phyloP scores from a whole-genome alignment of 2,797 vertebrate species.

The Galago senegalensis region DNA sequence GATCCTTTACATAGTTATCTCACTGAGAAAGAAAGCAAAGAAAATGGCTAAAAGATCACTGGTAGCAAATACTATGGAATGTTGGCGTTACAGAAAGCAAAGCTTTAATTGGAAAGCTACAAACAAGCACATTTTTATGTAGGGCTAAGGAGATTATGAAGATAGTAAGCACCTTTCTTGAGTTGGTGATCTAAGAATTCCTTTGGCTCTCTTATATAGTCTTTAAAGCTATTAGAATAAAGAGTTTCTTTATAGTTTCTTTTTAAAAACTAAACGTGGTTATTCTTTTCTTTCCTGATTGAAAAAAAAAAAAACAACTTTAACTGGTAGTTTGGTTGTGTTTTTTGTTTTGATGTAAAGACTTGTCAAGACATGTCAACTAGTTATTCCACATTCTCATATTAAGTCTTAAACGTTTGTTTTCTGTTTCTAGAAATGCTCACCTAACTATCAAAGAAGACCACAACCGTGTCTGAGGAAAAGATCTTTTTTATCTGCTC shows the following conservation, averaged over 20 bases:
- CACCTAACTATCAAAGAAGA: slow-evolving; percentile 71
- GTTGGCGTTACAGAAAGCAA: neutral
- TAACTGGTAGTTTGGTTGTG: slow-evolving; percentile 18
- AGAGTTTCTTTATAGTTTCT: neutral
- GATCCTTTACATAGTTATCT: neutral
- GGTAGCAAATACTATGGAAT: neutral
- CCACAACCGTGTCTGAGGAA: slow-evolving; percentile 47
- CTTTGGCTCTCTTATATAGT: neutral
- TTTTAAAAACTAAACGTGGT: slow-evolving; percentile 7
- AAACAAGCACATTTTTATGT: neutral
- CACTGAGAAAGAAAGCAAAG: neutral
- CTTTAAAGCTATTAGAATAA: neutral
- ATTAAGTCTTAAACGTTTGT: slow-evolving; percentile 72
- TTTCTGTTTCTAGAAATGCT: slow-evolving; percentile 74
- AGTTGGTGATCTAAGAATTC: neutral
- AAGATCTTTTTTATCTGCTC: slow-evolving; percentile 69
- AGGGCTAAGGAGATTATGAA: neutral
- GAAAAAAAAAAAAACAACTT: slow-evolving; percentile 60
- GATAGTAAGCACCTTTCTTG: neutral
- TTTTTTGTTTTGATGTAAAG: slow-evolving; percentile 75
- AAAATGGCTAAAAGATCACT: neutral
- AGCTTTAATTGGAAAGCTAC: neutral
- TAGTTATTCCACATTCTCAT: slow-evolving; percentile 48
- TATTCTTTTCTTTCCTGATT: slow-evolving; percentile 52
- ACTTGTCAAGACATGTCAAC: slow-evolving; percentile 70